These are phyloP conservation scores for Mola mola DNA, from an alignment of 2,113 vertebrate genomes.

Conservation along the genomic window DNA sequence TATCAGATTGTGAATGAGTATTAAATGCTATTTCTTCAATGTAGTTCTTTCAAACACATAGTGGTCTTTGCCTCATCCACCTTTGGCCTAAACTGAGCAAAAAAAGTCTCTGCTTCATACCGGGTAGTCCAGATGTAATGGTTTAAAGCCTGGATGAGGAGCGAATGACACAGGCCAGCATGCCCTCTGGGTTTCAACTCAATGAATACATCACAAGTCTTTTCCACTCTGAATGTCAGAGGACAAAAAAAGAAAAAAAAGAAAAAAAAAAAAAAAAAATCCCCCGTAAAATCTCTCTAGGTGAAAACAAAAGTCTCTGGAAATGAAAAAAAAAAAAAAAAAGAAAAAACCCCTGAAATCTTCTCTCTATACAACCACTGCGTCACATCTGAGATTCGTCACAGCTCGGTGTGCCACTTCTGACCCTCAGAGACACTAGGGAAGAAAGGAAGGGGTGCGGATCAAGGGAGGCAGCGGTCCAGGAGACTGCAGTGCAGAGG, in stretches of 20 bases:
- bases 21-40: slow-evolving; percentile 6
- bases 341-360: slow-evolving; percentile 44
- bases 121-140: slow-evolving; percentile 11
- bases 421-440: slow-evolving; percentile 17
- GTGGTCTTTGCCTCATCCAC: slow-evolving; percentile 17
- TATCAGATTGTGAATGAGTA: slow-evolving; percentile 17
- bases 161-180: slow-evolving; percentile 13
- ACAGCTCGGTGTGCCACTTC: slow-evolving; percentile 19
- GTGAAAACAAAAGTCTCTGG: slow-evolving; percentile 43
- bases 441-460: neutral
- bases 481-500: slow-evolving; percentile 56
- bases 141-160: neutral
- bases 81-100: slow-evolving; percentile 38
- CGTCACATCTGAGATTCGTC: slow-evolving; percentile 27
- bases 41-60: neutral
- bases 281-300: slow-evolving; percentile 37
- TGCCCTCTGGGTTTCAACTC: slow-evolving; percentile 15
- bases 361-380: slow-evolving; percentile 50
- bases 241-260: no score
- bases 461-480: slow-evolving; percentile 12
- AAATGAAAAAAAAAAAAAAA: slow-evolving; percentile 15
- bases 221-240: slow-evolving; percentile 77
- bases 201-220: slow-evolving; percentile 32
- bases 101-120: slow-evolving; percentile 25
- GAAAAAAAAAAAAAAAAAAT: no score